Percentiles rank a stretch among this genome's conserved stretches.
Conservation (phyloP, 2,113 vertebrate species). For the Equus quagga region DNA sequence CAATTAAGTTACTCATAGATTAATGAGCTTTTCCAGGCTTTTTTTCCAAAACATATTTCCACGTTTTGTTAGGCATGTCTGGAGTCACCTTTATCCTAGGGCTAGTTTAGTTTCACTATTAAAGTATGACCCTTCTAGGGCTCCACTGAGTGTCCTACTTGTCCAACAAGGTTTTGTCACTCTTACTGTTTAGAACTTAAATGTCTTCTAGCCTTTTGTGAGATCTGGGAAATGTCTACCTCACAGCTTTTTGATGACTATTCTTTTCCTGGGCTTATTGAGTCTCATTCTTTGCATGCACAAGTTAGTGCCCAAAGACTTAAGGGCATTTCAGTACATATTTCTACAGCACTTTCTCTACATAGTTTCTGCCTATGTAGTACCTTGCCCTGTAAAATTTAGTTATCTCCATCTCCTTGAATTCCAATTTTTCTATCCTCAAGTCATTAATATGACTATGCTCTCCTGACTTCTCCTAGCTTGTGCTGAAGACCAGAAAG, state of each 20-base stretch:
- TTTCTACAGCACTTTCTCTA: not conserved
- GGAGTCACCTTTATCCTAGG: not conserved
- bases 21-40: not conserved
- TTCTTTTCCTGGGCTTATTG: not conserved
- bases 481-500: not conserved
- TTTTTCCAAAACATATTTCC: not conserved
- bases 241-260: not conserved
- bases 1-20: not conserved
- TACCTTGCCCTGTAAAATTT: not conserved
- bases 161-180: not conserved
- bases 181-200: not conserved
- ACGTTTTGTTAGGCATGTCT: not conserved
- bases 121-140: not conserved
- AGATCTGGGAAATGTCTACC: not conserved
- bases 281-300: not conserved
- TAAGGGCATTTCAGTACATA: not conserved
- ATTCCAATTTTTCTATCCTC: not conserved
- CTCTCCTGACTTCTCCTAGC: not conserved
- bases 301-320: not conserved
- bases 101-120: not conserved
- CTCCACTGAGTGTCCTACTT: not conserved
- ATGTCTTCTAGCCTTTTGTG: not conserved
- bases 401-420: not conserved
- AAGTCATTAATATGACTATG: not conserved
- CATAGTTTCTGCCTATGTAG: not conserved